Conservation (phyloP, 2,113 vertebrate species). For the Muntiacus reevesi region DNA sequence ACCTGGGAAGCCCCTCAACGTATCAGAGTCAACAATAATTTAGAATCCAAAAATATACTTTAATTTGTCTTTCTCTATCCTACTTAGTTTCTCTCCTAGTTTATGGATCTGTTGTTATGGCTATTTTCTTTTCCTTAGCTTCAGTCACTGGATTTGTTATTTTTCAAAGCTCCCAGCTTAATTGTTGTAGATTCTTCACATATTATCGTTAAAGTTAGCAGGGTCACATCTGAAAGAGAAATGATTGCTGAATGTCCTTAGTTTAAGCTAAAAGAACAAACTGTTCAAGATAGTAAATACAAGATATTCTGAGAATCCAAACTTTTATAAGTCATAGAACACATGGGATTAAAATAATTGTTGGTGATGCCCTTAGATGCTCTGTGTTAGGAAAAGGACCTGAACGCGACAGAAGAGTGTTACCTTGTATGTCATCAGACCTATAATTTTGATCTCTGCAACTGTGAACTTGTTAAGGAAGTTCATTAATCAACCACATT, state of each 20-base stretch:
- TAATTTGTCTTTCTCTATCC: slow-evolving; percentile 35
- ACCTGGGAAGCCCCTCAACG: not conserved
- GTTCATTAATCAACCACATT: slow-evolving; percentile 40
- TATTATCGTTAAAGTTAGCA: slow-evolving; percentile 29
- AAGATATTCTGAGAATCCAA: slow-evolving; percentile 4
- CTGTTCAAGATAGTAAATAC: slow-evolving; percentile 32
- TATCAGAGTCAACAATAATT: not conserved
- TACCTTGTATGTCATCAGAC: not conserved
- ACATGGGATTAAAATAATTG: not conserved
- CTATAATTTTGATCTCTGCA: slow-evolving; percentile 36
- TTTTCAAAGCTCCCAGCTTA: slow-evolving; percentile 41
- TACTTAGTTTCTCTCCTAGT: slow-evolving; percentile 30
- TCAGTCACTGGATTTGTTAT: slow-evolving; percentile 29
- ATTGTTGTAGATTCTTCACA: not conserved
- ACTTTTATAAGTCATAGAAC: slow-evolving; percentile 40
- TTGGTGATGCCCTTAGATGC: not conserved
- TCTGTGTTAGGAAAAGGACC: not conserved
- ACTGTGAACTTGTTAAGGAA: slow-evolving; percentile 30
- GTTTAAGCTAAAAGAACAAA: slow-evolving; percentile 17
- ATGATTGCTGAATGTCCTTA: slow-evolving; percentile 28
- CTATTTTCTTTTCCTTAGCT: slow-evolving; percentile 42
- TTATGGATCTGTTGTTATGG: not conserved
- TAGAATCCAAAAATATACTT: slow-evolving; percentile 31
- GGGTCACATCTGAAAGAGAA: slow-evolving; percentile 43
- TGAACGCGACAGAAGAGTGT: not conserved